Evolutionary conservation across 2,797 vertebrate genomes (phyloP).

Genomic region (Huso huso): DNA sequence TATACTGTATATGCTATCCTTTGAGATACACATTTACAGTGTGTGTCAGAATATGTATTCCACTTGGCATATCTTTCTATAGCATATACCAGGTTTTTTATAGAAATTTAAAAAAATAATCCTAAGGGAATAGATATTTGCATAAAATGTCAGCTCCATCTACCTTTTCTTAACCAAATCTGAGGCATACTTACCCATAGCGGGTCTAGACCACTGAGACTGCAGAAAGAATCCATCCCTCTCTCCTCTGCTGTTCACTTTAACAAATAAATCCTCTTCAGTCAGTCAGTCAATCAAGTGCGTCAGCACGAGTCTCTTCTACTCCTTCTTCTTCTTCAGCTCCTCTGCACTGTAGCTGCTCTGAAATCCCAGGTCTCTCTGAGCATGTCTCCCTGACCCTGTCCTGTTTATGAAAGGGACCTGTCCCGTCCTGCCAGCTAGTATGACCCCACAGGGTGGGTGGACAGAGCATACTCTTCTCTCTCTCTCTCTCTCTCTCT

Average conservation of each 20-base stretch:
- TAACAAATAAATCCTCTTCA: slow-evolving; percentile 33
- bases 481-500: slow-evolving; percentile 23
- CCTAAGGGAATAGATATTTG: too few relatives aligned
- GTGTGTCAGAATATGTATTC: too few relatives aligned
- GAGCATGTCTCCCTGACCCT: slow-evolving; percentile 33
- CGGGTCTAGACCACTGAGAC: slow-evolving; percentile 70
- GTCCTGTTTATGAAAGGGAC: slow-evolving; percentile 56
- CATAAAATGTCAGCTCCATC: too few relatives aligned
- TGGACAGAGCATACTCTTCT: slow-evolving; percentile 59
- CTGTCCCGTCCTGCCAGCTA: slow-evolving; percentile 44
- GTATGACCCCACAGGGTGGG: slow-evolving; percentile 50
- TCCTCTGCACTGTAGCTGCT: slow-evolving; percentile 10
- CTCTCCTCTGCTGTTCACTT: slow-evolving; percentile 19
- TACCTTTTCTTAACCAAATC: too few relatives aligned
- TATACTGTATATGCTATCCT: too few relatives aligned
- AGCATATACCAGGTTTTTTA: too few relatives aligned
- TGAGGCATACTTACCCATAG: slow-evolving; percentile 41
- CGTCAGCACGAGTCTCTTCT: slow-evolving; percentile 40
- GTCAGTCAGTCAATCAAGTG: slow-evolving; percentile 14
- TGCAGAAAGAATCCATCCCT: slow-evolving; percentile 72
- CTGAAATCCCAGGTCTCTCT: slow-evolving; percentile 33
- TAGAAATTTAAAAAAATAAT: too few relatives aligned
- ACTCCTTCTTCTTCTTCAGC: slow-evolving; percentile 21
- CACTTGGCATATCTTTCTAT: too few relatives aligned
- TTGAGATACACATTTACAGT: too few relatives aligned